Conservation (phyloP, 2,797 vertebrate species). For the Takifugu ocellatus region DNA sequence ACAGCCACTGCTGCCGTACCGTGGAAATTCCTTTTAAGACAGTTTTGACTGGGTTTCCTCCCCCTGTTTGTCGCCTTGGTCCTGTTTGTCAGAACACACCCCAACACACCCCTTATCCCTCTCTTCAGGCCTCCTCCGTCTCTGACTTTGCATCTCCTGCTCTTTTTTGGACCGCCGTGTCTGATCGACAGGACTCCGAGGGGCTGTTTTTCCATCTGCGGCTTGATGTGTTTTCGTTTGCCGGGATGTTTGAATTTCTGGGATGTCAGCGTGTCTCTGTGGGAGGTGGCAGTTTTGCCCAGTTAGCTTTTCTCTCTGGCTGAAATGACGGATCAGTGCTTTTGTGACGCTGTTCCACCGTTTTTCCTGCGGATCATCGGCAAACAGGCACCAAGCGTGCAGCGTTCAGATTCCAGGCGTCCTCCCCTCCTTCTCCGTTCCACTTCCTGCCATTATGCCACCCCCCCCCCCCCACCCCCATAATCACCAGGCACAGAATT, state of each 20-base stretch:
- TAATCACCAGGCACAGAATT: constrained; percentile 67
- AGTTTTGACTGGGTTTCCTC: constrained; percentile 10
- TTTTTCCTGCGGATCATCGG: not conserved
- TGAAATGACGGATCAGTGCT: too few species aligned
- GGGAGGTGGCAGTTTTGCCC: not conserved
- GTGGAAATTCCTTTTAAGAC: not conserved
- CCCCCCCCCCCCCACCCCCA: constrained; percentile 50
- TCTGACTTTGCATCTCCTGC: not conserved
- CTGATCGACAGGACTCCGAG: constrained; percentile 4
- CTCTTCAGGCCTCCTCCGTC: not conserved
- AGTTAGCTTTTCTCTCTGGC: too few species aligned
- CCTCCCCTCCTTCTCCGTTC: constrained; percentile 44
- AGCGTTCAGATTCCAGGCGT: constrained; percentile 18
- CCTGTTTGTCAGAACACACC: constrained; percentile 10
- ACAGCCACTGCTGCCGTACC: not conserved
- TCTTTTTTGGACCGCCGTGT: constrained; percentile 17
- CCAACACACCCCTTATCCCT: not conserved
- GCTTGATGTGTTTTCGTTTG: constrained; percentile 34
- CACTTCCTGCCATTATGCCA: constrained; percentile 82
- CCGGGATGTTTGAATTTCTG: constrained; percentile 21
- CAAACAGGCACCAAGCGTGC: constrained; percentile 15
- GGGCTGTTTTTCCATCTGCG: constrained; percentile 8
- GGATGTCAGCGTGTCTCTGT: constrained; percentile 39
- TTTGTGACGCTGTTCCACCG: too few species aligned
- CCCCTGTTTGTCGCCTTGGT: not conserved